A percentile compares a stretch with the other conserved stretches of the same genome.
phyloP scores from a whole-genome alignment of 2,113 vertebrate genomes.

The Fukomys damarensis region DNA sequence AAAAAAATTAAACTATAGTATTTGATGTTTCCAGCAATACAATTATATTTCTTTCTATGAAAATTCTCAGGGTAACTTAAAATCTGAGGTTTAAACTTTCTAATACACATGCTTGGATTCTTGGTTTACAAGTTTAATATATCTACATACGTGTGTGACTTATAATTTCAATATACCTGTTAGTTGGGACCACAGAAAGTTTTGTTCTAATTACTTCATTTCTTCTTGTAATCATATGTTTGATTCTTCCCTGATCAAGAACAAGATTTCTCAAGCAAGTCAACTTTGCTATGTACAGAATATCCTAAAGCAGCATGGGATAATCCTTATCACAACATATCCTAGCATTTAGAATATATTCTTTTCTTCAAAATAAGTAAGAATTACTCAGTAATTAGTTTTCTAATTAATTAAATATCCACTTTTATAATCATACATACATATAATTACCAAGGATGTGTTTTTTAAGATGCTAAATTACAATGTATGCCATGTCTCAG shows the following conservation, averaged over 20 bases:
- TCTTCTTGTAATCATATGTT: conserved; percentile 15
- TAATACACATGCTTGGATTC: background rate
- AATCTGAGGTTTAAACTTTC: background rate
- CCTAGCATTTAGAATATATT: conserved; percentile 58
- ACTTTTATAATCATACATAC: conserved; percentile 39
- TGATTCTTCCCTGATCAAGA: conserved; percentile 20
- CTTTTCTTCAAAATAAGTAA: conserved; percentile 61
- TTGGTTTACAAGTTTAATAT: conserved; percentile 24
- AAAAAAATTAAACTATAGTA: background rate
- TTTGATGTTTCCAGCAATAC: conserved; percentile 22
- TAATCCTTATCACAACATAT: conserved; percentile 5
- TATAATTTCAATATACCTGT: conserved; percentile 26
- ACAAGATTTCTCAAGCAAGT: background rate
- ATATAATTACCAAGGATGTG: background rate
- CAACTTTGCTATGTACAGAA: conserved; percentile 41
- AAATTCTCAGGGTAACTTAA: conserved; percentile 17
- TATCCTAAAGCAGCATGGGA: conserved; percentile 27
- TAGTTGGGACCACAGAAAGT: background rate
- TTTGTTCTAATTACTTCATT: conserved; percentile 54
- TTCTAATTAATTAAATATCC: conserved; percentile 63
- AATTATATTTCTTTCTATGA: background rate
- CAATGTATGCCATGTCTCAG: background rate
- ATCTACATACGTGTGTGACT: background rate
- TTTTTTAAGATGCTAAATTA: background rate
- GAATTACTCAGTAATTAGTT: conserved; percentile 8